phyloP scores from a whole-genome alignment of 2,113 vertebrate species.

The Callipepla squamata region DNA sequence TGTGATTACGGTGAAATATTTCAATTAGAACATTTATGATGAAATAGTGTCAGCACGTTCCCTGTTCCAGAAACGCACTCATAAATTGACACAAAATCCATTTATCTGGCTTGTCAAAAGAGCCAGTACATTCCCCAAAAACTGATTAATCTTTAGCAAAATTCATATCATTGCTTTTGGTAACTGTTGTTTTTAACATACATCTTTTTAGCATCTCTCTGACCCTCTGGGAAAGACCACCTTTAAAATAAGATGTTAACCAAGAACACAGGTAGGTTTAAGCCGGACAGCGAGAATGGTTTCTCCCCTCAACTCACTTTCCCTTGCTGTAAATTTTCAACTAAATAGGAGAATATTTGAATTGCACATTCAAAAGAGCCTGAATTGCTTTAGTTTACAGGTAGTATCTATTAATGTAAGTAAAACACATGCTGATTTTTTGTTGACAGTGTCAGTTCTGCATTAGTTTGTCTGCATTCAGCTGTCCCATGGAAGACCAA shows the following conservation, averaged over 20 bases:
- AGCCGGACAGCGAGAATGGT: background rate
- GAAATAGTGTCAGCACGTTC: background rate
- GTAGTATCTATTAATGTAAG: background rate
- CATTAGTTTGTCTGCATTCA: fast-evolving
- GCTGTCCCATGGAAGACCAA: background rate
- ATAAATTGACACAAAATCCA: background rate
- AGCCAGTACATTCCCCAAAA: background rate
- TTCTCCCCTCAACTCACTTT: background rate
- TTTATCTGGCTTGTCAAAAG: background rate
- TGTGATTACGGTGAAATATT: background rate
- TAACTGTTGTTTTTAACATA: background rate
- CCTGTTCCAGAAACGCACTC: background rate
- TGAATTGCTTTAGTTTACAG: background rate
- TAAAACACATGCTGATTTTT: background rate
- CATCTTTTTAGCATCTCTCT: background rate
- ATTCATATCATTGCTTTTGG: background rate
- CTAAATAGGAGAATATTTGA: background rate
- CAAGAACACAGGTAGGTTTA: background rate
- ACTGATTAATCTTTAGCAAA: slow-evolving; percentile 4
- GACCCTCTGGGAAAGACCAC: background rate
- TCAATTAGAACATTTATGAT: background rate
- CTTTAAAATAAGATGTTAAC: background rate
- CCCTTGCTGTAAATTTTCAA: background rate
- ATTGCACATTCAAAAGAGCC: background rate
- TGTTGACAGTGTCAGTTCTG: background rate